Conservation (phyloP, 2,888 invertebrate genomes). For the Ditylenchus weischeri region DNA sequence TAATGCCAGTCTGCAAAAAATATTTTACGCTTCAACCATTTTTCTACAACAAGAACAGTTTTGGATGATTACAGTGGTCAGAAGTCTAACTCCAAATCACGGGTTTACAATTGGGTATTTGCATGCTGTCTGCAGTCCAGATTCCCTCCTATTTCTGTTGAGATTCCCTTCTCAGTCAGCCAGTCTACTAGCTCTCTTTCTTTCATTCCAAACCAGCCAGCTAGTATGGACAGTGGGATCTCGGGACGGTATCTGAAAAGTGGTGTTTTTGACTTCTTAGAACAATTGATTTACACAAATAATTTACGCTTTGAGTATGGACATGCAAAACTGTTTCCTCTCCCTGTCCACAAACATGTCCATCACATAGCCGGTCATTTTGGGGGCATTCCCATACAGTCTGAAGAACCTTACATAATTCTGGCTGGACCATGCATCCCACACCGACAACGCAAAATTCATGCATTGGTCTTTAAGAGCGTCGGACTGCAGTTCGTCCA, state of each 20-base stretch:
- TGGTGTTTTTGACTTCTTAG: neutral
- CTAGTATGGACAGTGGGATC: slow-evolving; percentile 80
- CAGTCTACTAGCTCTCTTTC: slow-evolving; percentile 79
- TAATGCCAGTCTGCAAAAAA: too few relatives aligned
- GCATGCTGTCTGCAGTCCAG: slow-evolving; percentile 32
- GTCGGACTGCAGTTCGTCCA: slow-evolving; percentile 60
- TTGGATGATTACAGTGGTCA: too few relatives aligned
- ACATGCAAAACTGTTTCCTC: slow-evolving; percentile 82
- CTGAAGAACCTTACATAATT: slow-evolving; percentile 90
- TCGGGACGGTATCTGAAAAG: slow-evolving; percentile 72
- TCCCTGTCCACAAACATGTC: slow-evolving; percentile 97
- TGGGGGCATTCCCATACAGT: slow-evolving; percentile 79
- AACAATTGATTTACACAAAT: slow-evolving; percentile 22
- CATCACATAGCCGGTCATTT: slow-evolving; percentile 92
- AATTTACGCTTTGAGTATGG: slow-evolving; percentile 95
- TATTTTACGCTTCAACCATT: too few relatives aligned
- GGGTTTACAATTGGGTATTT: slow-evolving; percentile 13
- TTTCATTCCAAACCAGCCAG: slow-evolving; percentile 82
- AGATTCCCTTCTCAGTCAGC: slow-evolving; percentile 62
- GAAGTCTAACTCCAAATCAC: too few relatives aligned
- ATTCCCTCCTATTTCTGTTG: slow-evolving; percentile 16
- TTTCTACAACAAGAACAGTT: too few relatives aligned
- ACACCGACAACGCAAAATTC: slow-evolving; percentile 72
- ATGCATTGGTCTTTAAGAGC: slow-evolving; percentile 53
- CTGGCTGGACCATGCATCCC: slow-evolving; percentile 86